phyloP scores from a whole-genome alignment of 2,888 invertebrate species.

The Actias luna region DNA sequence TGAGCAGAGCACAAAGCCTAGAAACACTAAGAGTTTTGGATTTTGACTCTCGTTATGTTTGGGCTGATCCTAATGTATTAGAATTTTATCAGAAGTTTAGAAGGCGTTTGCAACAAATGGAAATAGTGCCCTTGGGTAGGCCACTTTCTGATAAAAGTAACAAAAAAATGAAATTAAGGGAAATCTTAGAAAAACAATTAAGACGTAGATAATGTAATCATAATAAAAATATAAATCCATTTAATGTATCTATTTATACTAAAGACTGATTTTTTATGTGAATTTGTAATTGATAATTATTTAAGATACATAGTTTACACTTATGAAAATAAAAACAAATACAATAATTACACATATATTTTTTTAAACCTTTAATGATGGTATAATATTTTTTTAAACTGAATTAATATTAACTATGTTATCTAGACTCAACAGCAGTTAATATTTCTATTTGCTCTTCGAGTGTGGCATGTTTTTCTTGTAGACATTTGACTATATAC shows the following conservation, averaged over 20 bases:
- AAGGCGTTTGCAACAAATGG: constrained; percentile 83
- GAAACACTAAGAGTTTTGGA: constrained; percentile 92
- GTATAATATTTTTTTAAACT: not conserved
- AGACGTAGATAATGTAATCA: constrained; percentile 41
- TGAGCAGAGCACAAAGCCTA: constrained; percentile 95
- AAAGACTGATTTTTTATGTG: constrained; percentile 10
- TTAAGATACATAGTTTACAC: not conserved
- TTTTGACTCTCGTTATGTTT: constrained; percentile 92
- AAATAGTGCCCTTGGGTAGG: constrained; percentile 83
- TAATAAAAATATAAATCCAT: not conserved
- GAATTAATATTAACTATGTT: constrained; percentile 22
- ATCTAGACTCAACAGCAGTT: constrained; percentile 68
- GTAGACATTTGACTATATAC: constrained; percentile 69
- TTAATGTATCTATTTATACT: not conserved
- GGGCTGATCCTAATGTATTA: constrained; percentile 92
- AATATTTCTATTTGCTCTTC: constrained; percentile 75
- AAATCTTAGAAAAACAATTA: constrained; percentile 69
- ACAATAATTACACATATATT: not conserved
- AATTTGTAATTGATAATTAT: constrained; percentile 2
- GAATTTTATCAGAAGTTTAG: constrained; percentile 90
- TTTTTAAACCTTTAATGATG: not conserved
- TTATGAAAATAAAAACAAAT: not conserved
- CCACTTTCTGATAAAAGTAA: constrained; percentile 67
- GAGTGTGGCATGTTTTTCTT: constrained; percentile 70
- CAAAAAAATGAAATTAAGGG: constrained; percentile 65